Evolutionary conservation across 2,888 invertebrate genomes (phyloP), one percentile per base, ranked within the genome.

Genomic region (Carpatolechia fugitivella): DNA sequence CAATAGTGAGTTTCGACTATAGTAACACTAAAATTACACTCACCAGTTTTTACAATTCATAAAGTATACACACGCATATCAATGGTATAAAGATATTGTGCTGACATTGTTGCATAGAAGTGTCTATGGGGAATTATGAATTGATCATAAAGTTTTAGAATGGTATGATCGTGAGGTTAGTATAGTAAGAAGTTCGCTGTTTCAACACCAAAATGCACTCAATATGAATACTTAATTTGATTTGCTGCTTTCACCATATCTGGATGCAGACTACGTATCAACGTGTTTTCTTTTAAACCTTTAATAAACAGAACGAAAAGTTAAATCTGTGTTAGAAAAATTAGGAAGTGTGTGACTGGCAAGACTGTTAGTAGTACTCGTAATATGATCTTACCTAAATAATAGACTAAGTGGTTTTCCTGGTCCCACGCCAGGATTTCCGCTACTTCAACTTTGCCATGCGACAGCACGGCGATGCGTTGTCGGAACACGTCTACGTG

Each of bases 361-460:
- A 11, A 18, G 11, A 41, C 18, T 3, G 2, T 1, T 2, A 41
- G 24, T 24, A 24, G 24, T 24, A n/a, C n/a, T 1, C 0, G 35
- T 54, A 31, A n/a, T 33, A 8, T 33, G 8, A 16, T 24, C 61
- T 74, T 72, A 90, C 91, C 93, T 80, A 93, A 89, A 82, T 93
- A 93, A 83, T 93, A 96, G 84, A 97, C 96, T 72, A 95, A 91
- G 85, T 96, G 95, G 78, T 95, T 95, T 63, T 91, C 91, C 68
- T 95, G 94, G 88, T 97, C 96, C 97, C 97, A 97, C 44, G 95
- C 94, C 62, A 96, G 91, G 73, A 97, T 96, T 77, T 93, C 92
- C 61, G 93, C 91, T 66, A 96, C 97, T 90, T 97, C 96, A 79
- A 96, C 96, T 69, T 94, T 93, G 31, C 97, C 97, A 73, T 97